Conservation (phyloP, 2,113 vertebrate species). For the Tympanuchus pallidicinctus region DNA sequence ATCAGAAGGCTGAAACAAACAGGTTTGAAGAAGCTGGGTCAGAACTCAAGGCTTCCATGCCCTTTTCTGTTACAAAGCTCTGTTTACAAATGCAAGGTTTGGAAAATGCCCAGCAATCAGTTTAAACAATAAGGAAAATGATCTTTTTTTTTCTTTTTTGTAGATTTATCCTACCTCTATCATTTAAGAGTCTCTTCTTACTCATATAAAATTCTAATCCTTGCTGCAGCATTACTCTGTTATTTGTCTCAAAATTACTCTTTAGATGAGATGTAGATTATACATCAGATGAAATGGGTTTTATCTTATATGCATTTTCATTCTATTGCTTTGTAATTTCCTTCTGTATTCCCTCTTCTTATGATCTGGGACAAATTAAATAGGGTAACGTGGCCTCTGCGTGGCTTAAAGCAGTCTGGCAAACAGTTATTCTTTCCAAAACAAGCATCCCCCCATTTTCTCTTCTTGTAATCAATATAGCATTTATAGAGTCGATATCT, state of each 20-base stretch:
- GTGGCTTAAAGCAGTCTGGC: background rate
- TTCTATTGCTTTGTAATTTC: slow-evolving; percentile 64
- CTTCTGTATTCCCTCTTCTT: background rate
- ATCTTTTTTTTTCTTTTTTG: background rate
- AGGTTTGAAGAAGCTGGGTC: background rate
- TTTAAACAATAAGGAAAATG: slow-evolving; percentile 17
- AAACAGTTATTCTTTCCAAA: slow-evolving; percentile 1
- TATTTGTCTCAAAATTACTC: slow-evolving; percentile 56
- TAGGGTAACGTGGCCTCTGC: background rate
- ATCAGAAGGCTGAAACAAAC: slow-evolving; percentile 83
- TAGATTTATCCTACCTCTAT: slow-evolving; percentile 4
- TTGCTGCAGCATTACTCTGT: slow-evolving; percentile 18
- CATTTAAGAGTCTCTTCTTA: slow-evolving; percentile 20
- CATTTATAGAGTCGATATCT: background rate
- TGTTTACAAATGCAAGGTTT: background rate
- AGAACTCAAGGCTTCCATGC: background rate
- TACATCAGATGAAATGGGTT: slow-evolving; percentile 26
- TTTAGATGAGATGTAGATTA: slow-evolving; percentile 56
- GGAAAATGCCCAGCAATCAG: background rate
- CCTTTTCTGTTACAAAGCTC: background rate
- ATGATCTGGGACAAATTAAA: slow-evolving; percentile 40
- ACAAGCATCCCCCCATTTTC: background rate
- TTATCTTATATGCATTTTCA: slow-evolving; percentile 34
- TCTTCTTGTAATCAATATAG: background rate
- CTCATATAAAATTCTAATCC: slow-evolving; percentile 54